A percentile compares a stretch with the other conserved stretches of the same genome.
phyloP scores from a whole-genome alignment of 1,140 invertebrate genomes.

The Magallana gigas region DNA sequence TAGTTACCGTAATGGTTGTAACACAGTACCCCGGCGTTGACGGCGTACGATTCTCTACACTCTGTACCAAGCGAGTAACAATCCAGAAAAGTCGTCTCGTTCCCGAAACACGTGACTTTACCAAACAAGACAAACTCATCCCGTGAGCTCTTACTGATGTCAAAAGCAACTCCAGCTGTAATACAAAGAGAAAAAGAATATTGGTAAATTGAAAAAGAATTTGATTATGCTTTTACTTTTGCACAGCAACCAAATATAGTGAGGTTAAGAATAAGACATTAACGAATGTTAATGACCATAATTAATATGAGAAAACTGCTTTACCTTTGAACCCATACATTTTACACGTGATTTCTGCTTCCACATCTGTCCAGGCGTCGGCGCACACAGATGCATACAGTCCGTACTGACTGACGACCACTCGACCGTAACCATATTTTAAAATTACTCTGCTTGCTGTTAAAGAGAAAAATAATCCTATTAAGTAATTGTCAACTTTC shows the following conservation, averaged over 20 bases:
- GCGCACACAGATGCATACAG: neutral
- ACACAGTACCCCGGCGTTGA: neutral
- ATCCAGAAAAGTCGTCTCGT: neutral
- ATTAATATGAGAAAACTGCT: neutral
- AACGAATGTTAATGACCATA: too few relatives aligned
- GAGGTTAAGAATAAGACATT: too few relatives aligned
- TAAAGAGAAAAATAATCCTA: neutral
- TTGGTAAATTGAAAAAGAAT: too few relatives aligned
- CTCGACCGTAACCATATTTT: neutral
- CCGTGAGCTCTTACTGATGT: neutral
- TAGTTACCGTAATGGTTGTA: neutral
- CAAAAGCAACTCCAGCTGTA: neutral
- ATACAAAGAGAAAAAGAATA: too few relatives aligned
- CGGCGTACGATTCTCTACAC: slow-evolving; percentile 8
- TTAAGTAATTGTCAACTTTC: too few relatives aligned
- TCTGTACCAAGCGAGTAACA: slow-evolving; percentile 5
- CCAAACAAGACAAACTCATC: slow-evolving; percentile 5
- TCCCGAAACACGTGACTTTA: slow-evolving; percentile 15
- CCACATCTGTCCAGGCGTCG: neutral
- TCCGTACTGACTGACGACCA: neutral
- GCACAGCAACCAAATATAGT: too few relatives aligned
- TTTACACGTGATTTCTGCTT: neutral
- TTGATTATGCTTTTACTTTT: too few relatives aligned
- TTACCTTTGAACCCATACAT: neutral
- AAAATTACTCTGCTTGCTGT: neutral